Evolutionary conservation across 2,113 vertebrate genomes (phyloP).

Genomic region (Toxostoma redivivum): DNA sequence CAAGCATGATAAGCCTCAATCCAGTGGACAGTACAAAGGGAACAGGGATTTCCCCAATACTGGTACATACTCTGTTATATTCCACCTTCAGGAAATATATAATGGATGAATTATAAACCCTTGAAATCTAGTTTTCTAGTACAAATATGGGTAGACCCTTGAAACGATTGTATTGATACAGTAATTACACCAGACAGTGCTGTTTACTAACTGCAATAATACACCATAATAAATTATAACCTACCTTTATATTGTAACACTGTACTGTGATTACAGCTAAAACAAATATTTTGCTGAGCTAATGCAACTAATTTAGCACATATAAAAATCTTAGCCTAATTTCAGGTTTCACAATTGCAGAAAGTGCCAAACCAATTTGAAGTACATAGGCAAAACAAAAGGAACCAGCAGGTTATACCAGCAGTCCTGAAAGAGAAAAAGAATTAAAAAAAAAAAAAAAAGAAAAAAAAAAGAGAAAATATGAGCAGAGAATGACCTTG

Average conservation of each 20-base stretch:
- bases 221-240: background rate
- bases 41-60: slow-evolving; percentile 18
- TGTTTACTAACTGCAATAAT: slow-evolving; percentile 27
- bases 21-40: background rate
- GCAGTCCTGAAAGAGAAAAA: background rate
- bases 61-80: background rate
- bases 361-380: slow-evolving; percentile 1
- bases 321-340: background rate
- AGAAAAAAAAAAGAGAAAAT: background rate
- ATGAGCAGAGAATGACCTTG: background rate
- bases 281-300: slow-evolving; percentile 18
- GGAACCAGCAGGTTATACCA: background rate
- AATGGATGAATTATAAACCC: slow-evolving; percentile 5
- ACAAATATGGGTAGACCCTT: slow-evolving; percentile 10
- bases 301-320: background rate
- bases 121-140: slow-evolving; percentile 29
- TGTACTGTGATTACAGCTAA: background rate
- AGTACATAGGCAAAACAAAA: background rate
- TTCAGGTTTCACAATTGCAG: background rate
- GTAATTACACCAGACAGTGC: background rate
- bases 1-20: background rate
- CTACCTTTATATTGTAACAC: background rate
- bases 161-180: background rate
- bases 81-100: slow-evolving; percentile 19
- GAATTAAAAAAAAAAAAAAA: background rate